Evolutionary conservation across 2,888 invertebrate species (phyloP).

Genomic region (Drosophila ustulata): DNA sequence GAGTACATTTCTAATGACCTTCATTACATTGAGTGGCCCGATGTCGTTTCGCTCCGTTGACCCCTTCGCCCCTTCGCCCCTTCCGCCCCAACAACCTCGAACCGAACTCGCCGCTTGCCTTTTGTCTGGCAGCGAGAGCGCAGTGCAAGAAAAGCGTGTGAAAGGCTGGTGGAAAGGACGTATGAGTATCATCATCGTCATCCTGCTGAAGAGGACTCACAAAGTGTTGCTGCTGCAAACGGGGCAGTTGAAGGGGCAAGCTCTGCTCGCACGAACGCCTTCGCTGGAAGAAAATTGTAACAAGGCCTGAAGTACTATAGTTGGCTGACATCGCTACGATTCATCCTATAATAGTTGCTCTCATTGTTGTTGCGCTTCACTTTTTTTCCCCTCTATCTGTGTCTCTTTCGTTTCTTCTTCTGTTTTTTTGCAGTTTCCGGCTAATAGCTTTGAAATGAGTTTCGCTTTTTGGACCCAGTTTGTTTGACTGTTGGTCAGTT

Average conservation of each 20-base stretch:
- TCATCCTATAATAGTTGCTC: slow-evolving; percentile 17
- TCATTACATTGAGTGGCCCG: slow-evolving; percentile 76
- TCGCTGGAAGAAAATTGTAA: slow-evolving; percentile 31
- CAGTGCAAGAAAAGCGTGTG: slow-evolving; percentile 28
- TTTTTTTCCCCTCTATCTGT: background rate
- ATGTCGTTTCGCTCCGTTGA: slow-evolving; percentile 29
- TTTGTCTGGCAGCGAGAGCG: background rate
- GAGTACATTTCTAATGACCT: slow-evolving; percentile 78
- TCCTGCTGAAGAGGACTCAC: slow-evolving; percentile 21
- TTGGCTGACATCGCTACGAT: slow-evolving; percentile 20
- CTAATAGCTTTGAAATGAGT: slow-evolving; percentile 79
- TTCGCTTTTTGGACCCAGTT: slow-evolving; percentile 59
- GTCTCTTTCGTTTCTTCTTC: slow-evolving; percentile 5
- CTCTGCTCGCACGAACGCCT: slow-evolving; percentile 57
- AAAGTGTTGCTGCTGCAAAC: background rate
- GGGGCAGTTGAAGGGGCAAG: background rate
- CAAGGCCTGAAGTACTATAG: slow-evolving; percentile 35
- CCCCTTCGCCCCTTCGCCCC: background rate
- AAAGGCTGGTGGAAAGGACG: slow-evolving; percentile 28
- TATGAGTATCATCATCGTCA: slow-evolving; percentile 27
- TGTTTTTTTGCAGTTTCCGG: slow-evolving; percentile 52
- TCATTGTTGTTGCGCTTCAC: slow-evolving; percentile 4
- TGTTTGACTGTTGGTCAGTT: slow-evolving; percentile 36
- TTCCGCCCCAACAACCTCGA: background rate
- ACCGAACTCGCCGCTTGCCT: too few species aligned